phyloP scores from a whole-genome alignment of 1,140 invertebrate genomes.

The Chlorops oryzae region DNA sequence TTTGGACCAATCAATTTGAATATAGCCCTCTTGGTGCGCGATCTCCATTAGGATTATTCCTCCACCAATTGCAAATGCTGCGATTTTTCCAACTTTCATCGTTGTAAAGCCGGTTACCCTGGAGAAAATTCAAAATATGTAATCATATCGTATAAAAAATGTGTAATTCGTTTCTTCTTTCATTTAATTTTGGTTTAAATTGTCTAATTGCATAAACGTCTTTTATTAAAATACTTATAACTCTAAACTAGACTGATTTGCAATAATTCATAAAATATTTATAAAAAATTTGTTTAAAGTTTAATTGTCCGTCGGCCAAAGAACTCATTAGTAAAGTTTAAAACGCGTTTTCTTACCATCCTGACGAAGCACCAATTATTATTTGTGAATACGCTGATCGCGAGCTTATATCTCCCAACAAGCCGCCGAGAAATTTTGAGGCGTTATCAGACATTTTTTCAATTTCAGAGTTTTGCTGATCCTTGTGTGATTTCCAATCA shows the following conservation, averaged over 20 bases:
- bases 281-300: constrained; percentile 1
- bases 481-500: constrained; percentile 17
- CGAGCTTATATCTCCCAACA: constrained; percentile 72
- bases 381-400: constrained; percentile 81
- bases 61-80: constrained; percentile 80
- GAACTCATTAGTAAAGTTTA: no score
- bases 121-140: constrained; percentile 5
- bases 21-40: constrained; percentile 85
- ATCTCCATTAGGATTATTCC: constrained; percentile 84
- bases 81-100: constrained; percentile 87
- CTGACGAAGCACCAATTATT: constrained; percentile 74
- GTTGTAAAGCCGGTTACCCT: constrained; percentile 85
- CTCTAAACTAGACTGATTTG: background rate
- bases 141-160: no score
- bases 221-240: background rate
- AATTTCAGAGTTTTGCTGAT: constrained; percentile 10
- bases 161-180: background rate
- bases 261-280: constrained; percentile 1
- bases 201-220: background rate
- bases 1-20: constrained; percentile 86
- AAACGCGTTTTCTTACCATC: constrained; percentile 62
- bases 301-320: background rate
- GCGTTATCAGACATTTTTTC: constrained; percentile 35
- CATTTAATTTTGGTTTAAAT: background rate
- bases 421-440: constrained; percentile 64